These are phyloP conservation scores for Scaptodrosophila lebanonensis DNA, from an alignment of 1,140 invertebrate species.

Conservation along the genomic window DNA sequence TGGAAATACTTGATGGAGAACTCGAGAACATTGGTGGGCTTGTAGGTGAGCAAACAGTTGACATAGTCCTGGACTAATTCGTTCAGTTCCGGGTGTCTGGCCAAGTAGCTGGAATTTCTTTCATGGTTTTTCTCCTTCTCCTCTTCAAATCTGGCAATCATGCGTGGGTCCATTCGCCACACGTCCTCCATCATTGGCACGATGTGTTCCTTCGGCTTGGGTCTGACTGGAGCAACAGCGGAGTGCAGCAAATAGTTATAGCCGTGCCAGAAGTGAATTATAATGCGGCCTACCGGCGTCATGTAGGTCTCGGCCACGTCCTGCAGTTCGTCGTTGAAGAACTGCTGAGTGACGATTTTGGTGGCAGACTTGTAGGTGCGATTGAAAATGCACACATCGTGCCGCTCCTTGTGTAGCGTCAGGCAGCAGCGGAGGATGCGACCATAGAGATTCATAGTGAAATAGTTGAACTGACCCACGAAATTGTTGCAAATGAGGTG, in stretches of 20 bases:
- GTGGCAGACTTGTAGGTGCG: constrained; percentile 54
- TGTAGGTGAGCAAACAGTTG: constrained; percentile 57
- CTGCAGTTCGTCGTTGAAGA: constrained; percentile 64
- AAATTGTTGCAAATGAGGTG: constrained; percentile 63
- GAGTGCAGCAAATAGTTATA: constrained; percentile 64
- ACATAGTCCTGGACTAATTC: constrained; percentile 66
- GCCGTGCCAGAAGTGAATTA: constrained; percentile 58
- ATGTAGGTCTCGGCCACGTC: constrained; percentile 65
- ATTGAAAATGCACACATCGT: constrained; percentile 60
- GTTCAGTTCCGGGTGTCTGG: constrained; percentile 38
- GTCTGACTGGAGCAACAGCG: constrained; percentile 37
- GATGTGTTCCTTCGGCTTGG: constrained; percentile 30
- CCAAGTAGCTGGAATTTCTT: constrained; percentile 45
- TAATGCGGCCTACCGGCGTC: constrained; percentile 48
- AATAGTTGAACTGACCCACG: constrained; percentile 56
- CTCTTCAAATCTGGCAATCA: constrained; percentile 31
- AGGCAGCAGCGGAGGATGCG: constrained; percentile 56
- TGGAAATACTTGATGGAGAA: constrained; percentile 69
- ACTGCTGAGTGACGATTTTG: constrained; percentile 57
- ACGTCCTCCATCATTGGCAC: constrained; percentile 59
- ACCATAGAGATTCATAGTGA: constrained; percentile 64
- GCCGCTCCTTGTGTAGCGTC: constrained; percentile 57
- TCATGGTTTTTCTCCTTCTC: constrained; percentile 58
- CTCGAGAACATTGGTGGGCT: constrained; percentile 62
- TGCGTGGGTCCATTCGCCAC: constrained; percentile 50